Evolutionary conservation across 2,888 invertebrate species (phyloP), one percentile per base, ranked within the genome.

Genomic region (Eucera pruinosa): DNA sequence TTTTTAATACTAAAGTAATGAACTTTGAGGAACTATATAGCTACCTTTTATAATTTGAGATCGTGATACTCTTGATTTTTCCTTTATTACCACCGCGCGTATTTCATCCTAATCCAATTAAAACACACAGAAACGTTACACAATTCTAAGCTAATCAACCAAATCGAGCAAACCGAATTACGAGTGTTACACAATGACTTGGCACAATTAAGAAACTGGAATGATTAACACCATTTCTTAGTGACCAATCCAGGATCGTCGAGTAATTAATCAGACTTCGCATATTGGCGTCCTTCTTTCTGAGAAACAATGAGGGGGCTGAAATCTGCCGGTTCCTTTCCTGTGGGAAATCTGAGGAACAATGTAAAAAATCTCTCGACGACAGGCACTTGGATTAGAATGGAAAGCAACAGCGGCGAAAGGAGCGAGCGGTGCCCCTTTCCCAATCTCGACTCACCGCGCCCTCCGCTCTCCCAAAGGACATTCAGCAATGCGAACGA

Each of bases 341-440:
- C 88, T 84, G 83, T 87, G 88, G 88, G 88, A 88, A 88, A 88
- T 88, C 87, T 84, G 64, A 33, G 82, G 79, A 78, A 84, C 82
- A 84, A 84, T 82, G 84, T 36, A 81, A 84, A 81, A 83, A 85
- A 78, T 80, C 85, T 83, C 78, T 80, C 82, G 82, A 81, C 86
- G 81, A 85, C 83, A 81, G 88, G 86, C 86, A 88, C 88, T 88
- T 88, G 87, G 86, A 86, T 85, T 82, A 81, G 78, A 85, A 85
- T 86, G 84, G 82, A 86, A 85, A 86, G 85, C 85, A 83, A 83
- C 78, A 79, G 78, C 80, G 73, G 76, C 74, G 76, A 81, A 84
- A 86, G 85, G 74, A 83, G 71, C 80, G 84, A 78, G 76, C 80
- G 66, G 65, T 80, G 75, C 67, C 83, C 81, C 74, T 80, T 85